Evolutionary conservation across 2,888 invertebrate genomes (phyloP).

Genomic region (Boloria selene): DNA sequence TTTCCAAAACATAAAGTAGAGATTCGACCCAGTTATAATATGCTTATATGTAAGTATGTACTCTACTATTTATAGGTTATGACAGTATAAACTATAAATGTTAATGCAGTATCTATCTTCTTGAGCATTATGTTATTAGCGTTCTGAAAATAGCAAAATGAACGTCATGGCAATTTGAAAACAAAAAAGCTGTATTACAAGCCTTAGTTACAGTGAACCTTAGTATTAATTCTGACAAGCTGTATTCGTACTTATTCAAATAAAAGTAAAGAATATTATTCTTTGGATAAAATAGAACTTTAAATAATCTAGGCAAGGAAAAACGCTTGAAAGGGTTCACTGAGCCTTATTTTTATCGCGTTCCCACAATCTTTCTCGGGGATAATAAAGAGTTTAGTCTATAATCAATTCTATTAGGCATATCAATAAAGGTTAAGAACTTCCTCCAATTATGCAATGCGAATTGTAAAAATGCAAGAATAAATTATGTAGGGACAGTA

Average conservation of each 20-base stretch:
- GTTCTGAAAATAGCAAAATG: slow-evolving; percentile 46
- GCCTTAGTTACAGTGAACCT: slow-evolving; percentile 6
- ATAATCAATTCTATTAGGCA: slow-evolving; percentile 54
- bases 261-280: slow-evolving; percentile 20
- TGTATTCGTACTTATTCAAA: slow-evolving; percentile 19
- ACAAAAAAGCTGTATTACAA: slow-evolving; percentile 35
- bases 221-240: slow-evolving; percentile 6
- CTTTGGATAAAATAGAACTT: slow-evolving; percentile 1
- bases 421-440: slow-evolving; percentile 28
- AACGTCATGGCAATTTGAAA: slow-evolving; percentile 42
- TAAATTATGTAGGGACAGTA: slow-evolving; percentile 6
- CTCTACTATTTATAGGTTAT: neutral
- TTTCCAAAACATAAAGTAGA: too few species aligned
- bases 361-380: slow-evolving; percentile 49
- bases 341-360: slow-evolving; percentile 56
- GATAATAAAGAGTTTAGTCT: slow-evolving; percentile 59
- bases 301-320: slow-evolving; percentile 47
- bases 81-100: neutral
- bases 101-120: neutral
- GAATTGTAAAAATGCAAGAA: slow-evolving; percentile 16
- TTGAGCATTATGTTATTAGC: slow-evolving; percentile 41
- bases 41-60: neutral
- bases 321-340: slow-evolving; percentile 70
- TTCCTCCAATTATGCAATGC: slow-evolving; percentile 20
- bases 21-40: too few species aligned